These are phyloP conservation scores for Synergus itoensis DNA, from an alignment of 2,888 invertebrate genomes.

Conservation along the genomic window DNA sequence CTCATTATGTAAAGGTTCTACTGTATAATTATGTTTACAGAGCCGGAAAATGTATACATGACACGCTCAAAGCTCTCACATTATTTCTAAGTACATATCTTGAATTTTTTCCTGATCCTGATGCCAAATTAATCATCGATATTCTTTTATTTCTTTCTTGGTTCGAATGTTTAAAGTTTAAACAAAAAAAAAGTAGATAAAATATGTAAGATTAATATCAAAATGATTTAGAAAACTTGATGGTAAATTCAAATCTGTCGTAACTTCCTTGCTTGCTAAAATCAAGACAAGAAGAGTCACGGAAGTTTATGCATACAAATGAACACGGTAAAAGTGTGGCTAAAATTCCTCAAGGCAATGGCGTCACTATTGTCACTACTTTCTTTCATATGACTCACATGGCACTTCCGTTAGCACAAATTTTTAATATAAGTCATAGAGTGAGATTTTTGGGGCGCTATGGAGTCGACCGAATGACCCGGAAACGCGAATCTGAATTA, in stretches of 20 bases:
- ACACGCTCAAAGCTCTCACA: not conserved
- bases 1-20: slow-evolving; percentile 16
- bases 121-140: no score
- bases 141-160: no score
- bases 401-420: slow-evolving; percentile 67
- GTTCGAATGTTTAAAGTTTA: no score
- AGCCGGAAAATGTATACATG: not conserved
- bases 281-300: not conserved
- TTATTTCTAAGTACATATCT: not conserved
- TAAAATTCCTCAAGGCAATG: slow-evolving; percentile 37
- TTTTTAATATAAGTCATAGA: slow-evolving; percentile 54
- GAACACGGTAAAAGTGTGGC: slow-evolving; percentile 25
- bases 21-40: not conserved
- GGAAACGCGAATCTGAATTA: slow-evolving; percentile 46
- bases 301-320: slow-evolving; percentile 27
- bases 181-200: no score
- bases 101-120: no score
- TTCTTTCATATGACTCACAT: slow-evolving; percentile 63
- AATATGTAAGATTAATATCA: no score
- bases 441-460: slow-evolving; percentile 46
- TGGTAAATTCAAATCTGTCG: not conserved
- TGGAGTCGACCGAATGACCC: slow-evolving; percentile 64
- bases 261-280: not conserved
- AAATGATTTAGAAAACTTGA: not conserved
- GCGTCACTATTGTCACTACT: slow-evolving; percentile 47